Evolutionary conservation across 2,113 vertebrate genomes (phyloP).

Genomic region (Zeus faber): DNA sequence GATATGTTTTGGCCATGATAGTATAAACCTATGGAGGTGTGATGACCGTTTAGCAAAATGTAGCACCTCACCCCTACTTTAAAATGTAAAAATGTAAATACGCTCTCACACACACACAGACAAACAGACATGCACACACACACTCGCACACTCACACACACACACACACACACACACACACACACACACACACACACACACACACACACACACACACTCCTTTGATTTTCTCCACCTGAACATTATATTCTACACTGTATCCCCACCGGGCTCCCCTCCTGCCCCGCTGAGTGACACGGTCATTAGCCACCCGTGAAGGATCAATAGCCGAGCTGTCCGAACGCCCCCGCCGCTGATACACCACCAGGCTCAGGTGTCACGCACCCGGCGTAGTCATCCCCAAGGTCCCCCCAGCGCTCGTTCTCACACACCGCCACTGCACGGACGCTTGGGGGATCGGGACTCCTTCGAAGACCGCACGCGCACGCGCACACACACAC

Average conservation of each 20-base stretch:
- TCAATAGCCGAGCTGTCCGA: constrained; percentile 23
- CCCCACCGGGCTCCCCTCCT: background rate
- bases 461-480: too few species aligned
- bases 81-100: background rate
- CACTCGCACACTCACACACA: too few species aligned
- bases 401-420: background rate
- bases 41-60: background rate
- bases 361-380: constrained; percentile 6
- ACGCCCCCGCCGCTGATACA: constrained; percentile 11
- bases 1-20: too few species aligned
- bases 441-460: too few species aligned
- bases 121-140: background rate
- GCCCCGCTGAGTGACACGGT: constrained; percentile 15
- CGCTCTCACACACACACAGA: background rate
- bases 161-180: background rate
- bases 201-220: background rate
- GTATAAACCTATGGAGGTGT: too few species aligned
- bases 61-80: too few species aligned
- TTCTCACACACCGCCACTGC: too few species aligned
- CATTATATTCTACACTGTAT: background rate
- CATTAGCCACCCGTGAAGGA: constrained; percentile 16
- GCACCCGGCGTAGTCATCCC: background rate
- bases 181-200: background rate
- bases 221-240: background rate
- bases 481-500: too few species aligned